Percentiles rank a stretch among this genome's conserved stretches.
Evolutionary conservation across 2,888 invertebrate species (phyloP).

Genomic region (Steinernema carpocapsae): DNA sequence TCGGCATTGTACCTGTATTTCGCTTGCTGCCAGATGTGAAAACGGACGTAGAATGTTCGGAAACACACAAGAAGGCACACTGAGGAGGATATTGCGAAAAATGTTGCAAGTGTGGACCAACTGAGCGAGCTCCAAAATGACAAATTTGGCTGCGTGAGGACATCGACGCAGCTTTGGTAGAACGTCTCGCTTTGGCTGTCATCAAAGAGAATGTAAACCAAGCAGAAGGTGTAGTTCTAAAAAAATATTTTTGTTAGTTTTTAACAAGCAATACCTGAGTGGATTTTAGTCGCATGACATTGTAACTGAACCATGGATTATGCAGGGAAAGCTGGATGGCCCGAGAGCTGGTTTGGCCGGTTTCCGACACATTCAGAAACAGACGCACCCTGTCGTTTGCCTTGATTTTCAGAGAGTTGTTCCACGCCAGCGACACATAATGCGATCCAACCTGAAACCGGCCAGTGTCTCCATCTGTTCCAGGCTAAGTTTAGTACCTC

Average conservation of each 20-base stretch:
- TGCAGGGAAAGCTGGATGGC: constrained; percentile 51
- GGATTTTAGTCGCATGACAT: constrained; percentile 54
- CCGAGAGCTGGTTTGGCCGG: constrained; percentile 36
- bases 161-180: constrained; percentile 46
- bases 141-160: constrained; percentile 45
- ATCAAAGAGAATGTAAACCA: constrained; percentile 48
- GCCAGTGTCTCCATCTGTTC: constrained; percentile 2
- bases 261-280: constrained; percentile 40
- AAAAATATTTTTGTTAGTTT: not conserved
- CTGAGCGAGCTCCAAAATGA: constrained; percentile 47
- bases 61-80: constrained; percentile 42
- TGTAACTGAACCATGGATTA: constrained; percentile 58
- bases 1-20: constrained; percentile 46
- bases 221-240: constrained; percentile 57
- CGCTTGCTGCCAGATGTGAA: constrained; percentile 57
- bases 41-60: constrained; percentile 46
- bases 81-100: constrained; percentile 38
- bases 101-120: constrained; percentile 39
- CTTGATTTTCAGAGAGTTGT: constrained; percentile 48
- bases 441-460: constrained; percentile 52
- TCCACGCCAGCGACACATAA: constrained; percentile 54
- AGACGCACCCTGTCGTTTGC: constrained; percentile 46
- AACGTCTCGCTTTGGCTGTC: constrained; percentile 36
- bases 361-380: constrained; percentile 43
- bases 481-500: not conserved